phyloP scores from a whole-genome alignment of 1,140 invertebrate species.

The Aphaenogaster floridana region DNA sequence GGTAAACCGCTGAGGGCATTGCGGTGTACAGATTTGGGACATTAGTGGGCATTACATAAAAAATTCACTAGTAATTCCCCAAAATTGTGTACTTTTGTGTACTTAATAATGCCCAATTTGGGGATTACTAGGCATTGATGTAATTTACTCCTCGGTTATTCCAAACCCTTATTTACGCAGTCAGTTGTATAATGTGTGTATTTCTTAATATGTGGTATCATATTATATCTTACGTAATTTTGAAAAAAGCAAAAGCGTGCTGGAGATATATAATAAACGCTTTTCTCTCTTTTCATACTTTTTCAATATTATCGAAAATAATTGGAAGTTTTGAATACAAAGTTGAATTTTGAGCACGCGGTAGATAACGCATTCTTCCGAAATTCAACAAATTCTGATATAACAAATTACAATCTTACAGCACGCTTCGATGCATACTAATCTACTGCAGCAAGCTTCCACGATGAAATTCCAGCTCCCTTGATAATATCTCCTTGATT shows the following conservation, averaged over 20 bases:
- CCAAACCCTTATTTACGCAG: constrained; percentile 1
- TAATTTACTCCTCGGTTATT: neutral
- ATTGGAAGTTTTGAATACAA: neutral
- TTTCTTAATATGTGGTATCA: neutral
- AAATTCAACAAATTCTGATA: constrained; percentile 38
- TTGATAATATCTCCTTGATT: constrained; percentile 21
- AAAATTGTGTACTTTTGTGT: too few relatives aligned
- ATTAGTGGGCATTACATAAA: too few relatives aligned
- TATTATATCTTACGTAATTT: neutral
- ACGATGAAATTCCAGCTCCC: constrained; percentile 28
- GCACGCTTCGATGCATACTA: neutral
- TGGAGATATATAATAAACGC: neutral
- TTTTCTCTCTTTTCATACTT: neutral
- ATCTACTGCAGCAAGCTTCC: neutral
- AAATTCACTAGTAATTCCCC: too few relatives aligned
- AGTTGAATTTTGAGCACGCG: neutral
- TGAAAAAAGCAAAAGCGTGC: neutral
- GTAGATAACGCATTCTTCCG: neutral
- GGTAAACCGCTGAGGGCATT: too few relatives aligned
- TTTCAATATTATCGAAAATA: constrained; percentile 13
- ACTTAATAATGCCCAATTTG: too few relatives aligned
- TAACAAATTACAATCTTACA: constrained; percentile 29
- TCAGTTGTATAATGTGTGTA: neutral
- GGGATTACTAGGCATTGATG: too few relatives aligned
- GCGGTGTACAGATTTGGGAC: too few relatives aligned